Evolutionary conservation across 1,140 invertebrate species (phyloP), one percentile per base, ranked within the genome.

Genomic region (Plutomurus gul): DNA sequence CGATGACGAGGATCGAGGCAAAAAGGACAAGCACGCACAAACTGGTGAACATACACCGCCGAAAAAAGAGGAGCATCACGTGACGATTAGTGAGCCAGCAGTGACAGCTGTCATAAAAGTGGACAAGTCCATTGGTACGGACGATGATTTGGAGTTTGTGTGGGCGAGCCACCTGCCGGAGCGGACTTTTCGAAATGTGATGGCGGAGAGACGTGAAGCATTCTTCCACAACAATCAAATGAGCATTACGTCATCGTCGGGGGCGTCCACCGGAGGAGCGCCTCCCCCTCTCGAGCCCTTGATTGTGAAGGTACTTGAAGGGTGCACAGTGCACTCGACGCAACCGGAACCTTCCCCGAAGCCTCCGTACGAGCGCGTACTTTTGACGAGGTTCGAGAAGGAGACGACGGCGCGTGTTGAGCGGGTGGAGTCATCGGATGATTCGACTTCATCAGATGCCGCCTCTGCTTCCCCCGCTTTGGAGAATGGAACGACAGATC

Each of bases 401-500:
- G 76, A 82, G 70, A 74, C 70, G 30, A 75, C 25, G 25, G 78
- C 81, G 8, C 33, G 65, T 8, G 36, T 83, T 22, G 83, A 84
- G 47, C 16, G 79, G 16, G 79, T 82, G n/a, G 83, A 82, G 37
- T 79, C 79, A 11, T 81, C 82, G 1, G 83, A 82, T 20, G 77
- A 79, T 10, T 80, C 80, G n/a, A 82, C 81, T 13, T 82, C 83
- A 0, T 80, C 78, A 8, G 83, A 84, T 36, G 76, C 76, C 3
- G 83, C 83, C 6, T 80, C 78, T n/a, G 83, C 83, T 0, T 78
- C 77, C 20, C 81, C 83, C 0, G 81, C 81, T 7, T 77, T 79
- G 0, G 81, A 81, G 71, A 80, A 80, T 20, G 83, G 83, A 27
- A 84, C 83, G 7, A 84, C 83, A 5, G 83, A 84, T 27, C 83